Evolutionary conservation across 1,140 invertebrate genomes (phyloP).

Genomic region (Orchesella cincta): DNA sequence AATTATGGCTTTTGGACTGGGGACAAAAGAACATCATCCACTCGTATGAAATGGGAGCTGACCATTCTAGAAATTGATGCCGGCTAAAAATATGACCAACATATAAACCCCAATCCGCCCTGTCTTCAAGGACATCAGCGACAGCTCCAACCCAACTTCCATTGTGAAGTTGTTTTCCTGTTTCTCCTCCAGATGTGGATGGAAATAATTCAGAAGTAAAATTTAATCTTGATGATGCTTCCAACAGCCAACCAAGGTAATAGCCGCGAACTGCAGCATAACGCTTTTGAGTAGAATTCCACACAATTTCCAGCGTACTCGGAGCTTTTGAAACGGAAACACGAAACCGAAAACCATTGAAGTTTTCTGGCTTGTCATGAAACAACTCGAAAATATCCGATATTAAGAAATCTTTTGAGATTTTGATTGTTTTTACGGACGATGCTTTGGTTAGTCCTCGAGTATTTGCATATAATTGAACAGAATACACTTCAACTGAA

Average conservation of each 20-base stretch:
- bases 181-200: neutral
- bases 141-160: constrained; percentile 9
- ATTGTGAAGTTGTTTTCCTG: neutral
- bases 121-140: neutral
- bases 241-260: neutral
- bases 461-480: too few relatives aligned
- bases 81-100: constrained; percentile 22
- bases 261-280: neutral
- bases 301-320: neutral
- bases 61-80: constrained; percentile 19
- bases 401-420: too few relatives aligned
- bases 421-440: too few relatives aligned
- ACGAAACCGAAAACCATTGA: neutral
- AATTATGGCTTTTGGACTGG: neutral
- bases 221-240: neutral
- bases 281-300: too few relatives aligned
- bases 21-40: neutral
- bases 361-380: neutral
- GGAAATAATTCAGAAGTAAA: neutral
- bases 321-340: neutral
- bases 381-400: too few relatives aligned
- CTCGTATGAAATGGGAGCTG: neutral
- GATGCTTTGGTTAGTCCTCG: too few relatives aligned
- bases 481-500: too few relatives aligned
- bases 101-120: neutral